Base-by-base conservation (phyloP, 2,113 vertebrate species). In the Pipra filicauda region DNA sequence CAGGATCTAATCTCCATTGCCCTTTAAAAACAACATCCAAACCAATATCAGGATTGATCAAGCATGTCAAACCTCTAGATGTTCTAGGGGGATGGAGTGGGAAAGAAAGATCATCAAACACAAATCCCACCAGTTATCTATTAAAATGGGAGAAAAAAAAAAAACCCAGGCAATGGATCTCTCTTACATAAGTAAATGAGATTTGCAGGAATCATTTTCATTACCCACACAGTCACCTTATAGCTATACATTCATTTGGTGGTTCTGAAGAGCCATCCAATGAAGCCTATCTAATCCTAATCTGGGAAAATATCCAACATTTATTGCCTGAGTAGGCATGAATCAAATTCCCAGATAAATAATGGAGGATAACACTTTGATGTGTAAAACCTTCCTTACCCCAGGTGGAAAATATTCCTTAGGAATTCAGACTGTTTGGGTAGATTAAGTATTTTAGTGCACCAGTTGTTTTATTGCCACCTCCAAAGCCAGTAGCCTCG, bases 281-380 rank as follows among this genome's bases (percentile, higher is more conserved):
- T 12, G 5, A 87, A 76, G 28, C 17, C 8, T 23, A 76, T 8
- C 2, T 62, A 72, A 62, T 30, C 12, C 6, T 51, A 86, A 75
- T 10, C 12, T 52, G 22, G 52, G 11, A 64, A 89, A 76, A 44
- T 51, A 39, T 24, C 28, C 48, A 86, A 39, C 2, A n/a, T 57
- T 70, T 61, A 28, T 75, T 79, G 20, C 13, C 7, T 2, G 1
- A 72, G 9, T 28, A 72, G 24, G 9, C 0, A 0, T 27, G n/a
- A 64, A 8, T 85, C 26, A n/a, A 85, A 19, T 55, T 85, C 31
- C 26, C 27, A 33, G 31, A 35, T 37, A 49, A 80, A 69, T 24
- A 20, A 33, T 4, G 9, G 8, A 88, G 2, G 8, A 64, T 17
- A 43, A 75, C 5, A 26, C 43, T 92, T 88, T 65, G 33, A 43